Conservation (phyloP, 1,140 invertebrate genomes). For the Acromyrmex echinatior region DNA sequence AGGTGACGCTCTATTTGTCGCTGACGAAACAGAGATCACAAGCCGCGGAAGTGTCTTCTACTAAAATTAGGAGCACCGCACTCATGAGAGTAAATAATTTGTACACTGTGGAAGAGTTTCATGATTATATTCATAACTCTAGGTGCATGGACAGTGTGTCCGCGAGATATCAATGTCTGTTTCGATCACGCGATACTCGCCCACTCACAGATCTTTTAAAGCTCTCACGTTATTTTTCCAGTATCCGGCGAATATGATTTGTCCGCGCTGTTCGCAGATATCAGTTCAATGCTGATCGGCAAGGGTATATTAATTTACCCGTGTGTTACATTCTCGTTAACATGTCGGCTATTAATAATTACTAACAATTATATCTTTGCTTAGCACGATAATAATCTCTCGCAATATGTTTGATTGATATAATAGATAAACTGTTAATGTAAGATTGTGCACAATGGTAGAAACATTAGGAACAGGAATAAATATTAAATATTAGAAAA, state of each 20-base stretch:
- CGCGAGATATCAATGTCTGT: conserved; percentile 29
- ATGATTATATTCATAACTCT: conserved; percentile 28
- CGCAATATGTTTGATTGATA: conserved; percentile 23
- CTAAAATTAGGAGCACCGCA: conserved; percentile 25
- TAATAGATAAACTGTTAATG: conserved; percentile 6
- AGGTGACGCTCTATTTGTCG: conserved; percentile 65
- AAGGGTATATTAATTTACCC: conserved; percentile 85
- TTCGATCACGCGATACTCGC: neutral
- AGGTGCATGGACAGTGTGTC: conserved; percentile 23
- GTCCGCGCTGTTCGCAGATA: conserved; percentile 91
- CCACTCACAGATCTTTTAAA: conserved; percentile 45
- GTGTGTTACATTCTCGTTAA: conserved; percentile 68
- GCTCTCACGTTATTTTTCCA: conserved; percentile 88
- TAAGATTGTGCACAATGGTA: too few species aligned
- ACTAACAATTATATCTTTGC: conserved; percentile 62
- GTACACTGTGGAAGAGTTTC: conserved; percentile 1
- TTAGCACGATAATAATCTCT: conserved; percentile 36
- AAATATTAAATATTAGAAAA: too few species aligned
- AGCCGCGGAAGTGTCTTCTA: neutral
- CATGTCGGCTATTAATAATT: conserved; percentile 39
- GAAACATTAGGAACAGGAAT: too few species aligned
- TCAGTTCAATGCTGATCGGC: conserved; percentile 91
- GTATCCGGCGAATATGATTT: conserved; percentile 92
- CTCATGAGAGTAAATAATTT: conserved; percentile 18
- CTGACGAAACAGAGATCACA: conserved; percentile 17